A percentile compares a stretch with the other conserved stretches of the same genome.
Evolutionary conservation across 2,113 vertebrate genomes (phyloP).

Genomic region (Saccopteryx leptura): DNA sequence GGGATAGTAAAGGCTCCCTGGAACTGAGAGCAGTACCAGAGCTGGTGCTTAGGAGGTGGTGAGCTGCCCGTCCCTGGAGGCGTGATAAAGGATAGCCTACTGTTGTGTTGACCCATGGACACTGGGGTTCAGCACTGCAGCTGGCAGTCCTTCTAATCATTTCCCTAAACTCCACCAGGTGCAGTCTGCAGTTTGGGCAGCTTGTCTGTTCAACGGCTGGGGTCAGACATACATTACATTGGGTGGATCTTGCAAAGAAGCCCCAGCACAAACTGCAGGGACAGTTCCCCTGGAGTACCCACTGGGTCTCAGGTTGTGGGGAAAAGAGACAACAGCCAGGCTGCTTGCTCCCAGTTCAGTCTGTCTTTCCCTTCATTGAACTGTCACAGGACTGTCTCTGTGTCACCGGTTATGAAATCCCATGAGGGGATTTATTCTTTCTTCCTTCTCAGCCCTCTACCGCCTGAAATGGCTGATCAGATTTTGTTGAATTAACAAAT

Average conservation of each 20-base stretch:
- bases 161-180: background rate
- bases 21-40: rapidly evolving
- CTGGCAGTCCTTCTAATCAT: background rate
- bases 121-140: too few species aligned
- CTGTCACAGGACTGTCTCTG: background rate
- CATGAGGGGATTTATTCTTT: background rate
- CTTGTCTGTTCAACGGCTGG: background rate
- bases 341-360: background rate
- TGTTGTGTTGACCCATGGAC: background rate
- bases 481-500: background rate
- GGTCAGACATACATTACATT: background rate
- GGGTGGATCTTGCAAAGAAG: background rate
- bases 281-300: background rate
- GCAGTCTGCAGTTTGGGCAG: background rate
- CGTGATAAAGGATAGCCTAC: background rate
- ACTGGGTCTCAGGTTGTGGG: background rate
- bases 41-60: background rate
- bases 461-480: background rate
- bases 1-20: background rate
- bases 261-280: background rate
- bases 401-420: background rate
- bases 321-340: background rate
- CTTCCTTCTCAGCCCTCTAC: background rate
- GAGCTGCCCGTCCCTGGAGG: background rate
- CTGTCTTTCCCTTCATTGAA: background rate